Percentiles rank a stretch among this genome's conserved stretches.
Conservation (phyloP, 2,888 invertebrate species). For the Lasioglossum vierecki region DNA sequence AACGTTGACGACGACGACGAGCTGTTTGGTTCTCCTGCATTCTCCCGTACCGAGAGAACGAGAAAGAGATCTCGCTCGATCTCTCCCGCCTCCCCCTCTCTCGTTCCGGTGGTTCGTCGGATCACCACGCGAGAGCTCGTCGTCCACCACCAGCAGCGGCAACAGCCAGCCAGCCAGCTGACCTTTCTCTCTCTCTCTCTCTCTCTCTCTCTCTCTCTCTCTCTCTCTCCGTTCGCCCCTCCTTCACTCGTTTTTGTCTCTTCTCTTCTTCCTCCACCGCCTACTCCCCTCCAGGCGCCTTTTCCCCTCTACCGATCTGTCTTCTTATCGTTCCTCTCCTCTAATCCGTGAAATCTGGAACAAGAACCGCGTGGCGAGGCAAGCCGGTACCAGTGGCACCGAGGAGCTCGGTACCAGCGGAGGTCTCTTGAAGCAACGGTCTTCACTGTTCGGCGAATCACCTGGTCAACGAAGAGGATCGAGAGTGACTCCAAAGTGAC, state of each 20-base stretch:
- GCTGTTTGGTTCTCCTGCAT: slow-evolving; percentile 12
- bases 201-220: neutral
- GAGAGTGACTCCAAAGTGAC: neutral
- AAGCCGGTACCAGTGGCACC: slow-evolving; percentile 76
- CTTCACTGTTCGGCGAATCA: neutral
- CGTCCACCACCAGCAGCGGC: slow-evolving; percentile 55
- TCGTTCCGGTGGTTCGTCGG: slow-evolving; percentile 15
- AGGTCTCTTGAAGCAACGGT: slow-evolving; percentile 55
- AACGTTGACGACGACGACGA: neutral
- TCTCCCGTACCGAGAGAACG: slow-evolving; percentile 2
- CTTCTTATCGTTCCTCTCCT: slow-evolving; percentile 73
- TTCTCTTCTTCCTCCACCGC: slow-evolving; percentile 35
- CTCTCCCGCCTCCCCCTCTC: slow-evolving; percentile 36
- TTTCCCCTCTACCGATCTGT: slow-evolving; percentile 51
- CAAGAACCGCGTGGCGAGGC: slow-evolving; percentile 77
- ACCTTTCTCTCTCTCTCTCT: slow-evolving; percentile 28
- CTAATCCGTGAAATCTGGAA: slow-evolving; percentile 73
- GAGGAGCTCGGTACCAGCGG: slow-evolving; percentile 76
- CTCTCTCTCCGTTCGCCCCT: slow-evolving; percentile 36
- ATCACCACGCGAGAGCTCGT: slow-evolving; percentile 35
- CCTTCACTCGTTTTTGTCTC: neutral
- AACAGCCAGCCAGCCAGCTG: slow-evolving; percentile 24
- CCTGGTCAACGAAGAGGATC: neutral
- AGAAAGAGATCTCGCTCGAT: slow-evolving; percentile 45
- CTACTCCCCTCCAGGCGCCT: slow-evolving; percentile 37